Percentiles rank a stretch among this genome's conserved stretches.
Conservation (phyloP, 2,797 vertebrate species). For the Pagetopsis macropterus region DNA sequence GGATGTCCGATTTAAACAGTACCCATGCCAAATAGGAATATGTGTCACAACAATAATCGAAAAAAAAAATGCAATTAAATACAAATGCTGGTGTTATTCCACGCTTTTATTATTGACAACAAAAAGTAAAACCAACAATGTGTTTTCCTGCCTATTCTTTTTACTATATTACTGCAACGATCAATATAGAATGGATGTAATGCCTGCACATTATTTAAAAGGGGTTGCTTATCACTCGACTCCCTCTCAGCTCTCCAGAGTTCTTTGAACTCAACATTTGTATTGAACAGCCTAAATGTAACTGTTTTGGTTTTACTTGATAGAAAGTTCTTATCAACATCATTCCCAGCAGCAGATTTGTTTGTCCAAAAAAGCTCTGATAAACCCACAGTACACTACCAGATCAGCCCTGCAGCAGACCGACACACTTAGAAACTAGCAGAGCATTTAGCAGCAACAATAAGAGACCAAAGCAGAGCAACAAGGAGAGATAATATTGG, state of each 20-base stretch:
- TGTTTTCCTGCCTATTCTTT: not conserved
- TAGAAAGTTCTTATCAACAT: too few species aligned
- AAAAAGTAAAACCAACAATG: not conserved
- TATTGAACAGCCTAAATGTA: not conserved
- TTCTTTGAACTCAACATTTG: not conserved
- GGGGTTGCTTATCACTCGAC: not conserved
- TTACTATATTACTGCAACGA: too few species aligned
- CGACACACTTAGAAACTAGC: too few species aligned
- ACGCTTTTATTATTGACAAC: not conserved
- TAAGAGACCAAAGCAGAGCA: too few species aligned
- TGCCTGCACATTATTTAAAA: not conserved
- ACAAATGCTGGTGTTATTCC: not conserved
- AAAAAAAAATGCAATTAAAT: not conserved
- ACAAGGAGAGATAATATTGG: too few species aligned
- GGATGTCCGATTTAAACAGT: constrained; percentile 37
- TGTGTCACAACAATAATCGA: constrained; percentile 17
- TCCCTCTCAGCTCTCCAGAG: not conserved
- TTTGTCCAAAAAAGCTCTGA: too few species aligned
- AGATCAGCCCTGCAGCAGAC: too few species aligned
- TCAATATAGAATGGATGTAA: not conserved
- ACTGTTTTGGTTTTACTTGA: not conserved
- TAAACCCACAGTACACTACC: too few species aligned
- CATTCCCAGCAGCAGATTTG: too few species aligned
- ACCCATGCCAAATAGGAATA: constrained; percentile 7
- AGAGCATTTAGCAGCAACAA: too few species aligned